Evolutionary conservation across 2,113 vertebrate genomes (phyloP).

Genomic region (Cyphomyrus discorhynchus): DNA sequence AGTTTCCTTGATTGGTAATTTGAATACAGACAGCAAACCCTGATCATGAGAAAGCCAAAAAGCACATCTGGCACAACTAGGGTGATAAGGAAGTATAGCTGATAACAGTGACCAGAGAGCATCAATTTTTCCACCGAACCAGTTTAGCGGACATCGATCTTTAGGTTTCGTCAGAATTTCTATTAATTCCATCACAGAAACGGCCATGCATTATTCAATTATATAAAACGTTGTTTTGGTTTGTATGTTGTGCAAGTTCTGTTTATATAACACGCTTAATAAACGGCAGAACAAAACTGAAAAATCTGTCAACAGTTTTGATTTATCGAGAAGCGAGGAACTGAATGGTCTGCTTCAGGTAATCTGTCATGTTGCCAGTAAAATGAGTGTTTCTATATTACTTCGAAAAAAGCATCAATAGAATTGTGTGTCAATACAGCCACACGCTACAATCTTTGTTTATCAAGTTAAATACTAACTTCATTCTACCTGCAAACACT

Average conservation of each 20-base stretch:
- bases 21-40: not conserved
- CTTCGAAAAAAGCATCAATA: not conserved
- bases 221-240: not conserved
- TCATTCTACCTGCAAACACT: not conserved
- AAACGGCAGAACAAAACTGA: not conserved
- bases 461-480: not conserved
- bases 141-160: not conserved
- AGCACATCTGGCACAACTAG: not conserved
- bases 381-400: not conserved
- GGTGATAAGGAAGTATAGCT: not conserved
- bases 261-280: not conserved
- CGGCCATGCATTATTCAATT: not conserved
- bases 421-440: not conserved
- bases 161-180: not conserved
- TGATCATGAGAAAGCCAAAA: not conserved
- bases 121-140: not conserved
- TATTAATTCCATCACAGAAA: not conserved
- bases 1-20: not conserved
- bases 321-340: not conserved
- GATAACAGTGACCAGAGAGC: not conserved
- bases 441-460: not conserved
- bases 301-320: not conserved
- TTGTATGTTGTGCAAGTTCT: not conserved
- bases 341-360: not conserved
- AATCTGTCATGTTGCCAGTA: not conserved